Evolutionary conservation across 2,113 vertebrate species (phyloP).

Genomic region (Pungitius pungitius): DNA sequence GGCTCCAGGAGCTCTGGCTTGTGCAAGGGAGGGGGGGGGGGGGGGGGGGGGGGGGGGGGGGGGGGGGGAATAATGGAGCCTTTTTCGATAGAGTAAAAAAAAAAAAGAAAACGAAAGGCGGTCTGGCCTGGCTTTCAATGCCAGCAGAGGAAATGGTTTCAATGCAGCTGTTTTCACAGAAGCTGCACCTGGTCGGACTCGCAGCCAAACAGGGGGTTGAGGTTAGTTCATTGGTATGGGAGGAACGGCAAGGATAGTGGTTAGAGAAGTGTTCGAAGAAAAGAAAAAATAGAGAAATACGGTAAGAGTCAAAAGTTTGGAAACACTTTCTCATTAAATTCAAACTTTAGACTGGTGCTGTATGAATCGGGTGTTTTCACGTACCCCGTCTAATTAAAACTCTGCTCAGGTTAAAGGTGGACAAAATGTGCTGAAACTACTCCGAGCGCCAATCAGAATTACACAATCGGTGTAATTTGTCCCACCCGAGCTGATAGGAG

Average conservation of each 20-base stretch:
- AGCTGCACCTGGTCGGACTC: conserved; percentile 66
- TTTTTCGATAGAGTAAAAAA: conserved; percentile 72
- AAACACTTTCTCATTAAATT: too few relatives aligned
- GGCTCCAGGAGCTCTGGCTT: conserved; percentile 52
- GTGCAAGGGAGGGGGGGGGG: not conserved
- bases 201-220: conserved; percentile 54
- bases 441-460: conserved; percentile 14
- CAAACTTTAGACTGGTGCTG: too few relatives aligned
- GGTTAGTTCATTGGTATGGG: conserved; percentile 58
- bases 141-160: conserved; percentile 59
- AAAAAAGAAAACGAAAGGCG: conserved; percentile 48
- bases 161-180: conserved; percentile 72
- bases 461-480: conserved; percentile 13
- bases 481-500: not conserved
- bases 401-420: conserved; percentile 12
- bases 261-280: conserved; percentile 12
- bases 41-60: too few relatives aligned
- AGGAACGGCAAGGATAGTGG: conserved; percentile 27
- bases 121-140: conserved; percentile 48
- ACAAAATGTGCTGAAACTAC: conserved; percentile 11
- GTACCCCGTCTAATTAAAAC: conserved; percentile 15
- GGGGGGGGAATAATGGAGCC: conserved; percentile 56
- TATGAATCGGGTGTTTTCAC: not conserved
- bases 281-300: conserved; percentile 19
- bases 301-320: too few relatives aligned